These are phyloP conservation scores for Chaetorhynchus papuensis DNA, from an alignment of 2,113 vertebrate genomes.

Conservation along the genomic window DNA sequence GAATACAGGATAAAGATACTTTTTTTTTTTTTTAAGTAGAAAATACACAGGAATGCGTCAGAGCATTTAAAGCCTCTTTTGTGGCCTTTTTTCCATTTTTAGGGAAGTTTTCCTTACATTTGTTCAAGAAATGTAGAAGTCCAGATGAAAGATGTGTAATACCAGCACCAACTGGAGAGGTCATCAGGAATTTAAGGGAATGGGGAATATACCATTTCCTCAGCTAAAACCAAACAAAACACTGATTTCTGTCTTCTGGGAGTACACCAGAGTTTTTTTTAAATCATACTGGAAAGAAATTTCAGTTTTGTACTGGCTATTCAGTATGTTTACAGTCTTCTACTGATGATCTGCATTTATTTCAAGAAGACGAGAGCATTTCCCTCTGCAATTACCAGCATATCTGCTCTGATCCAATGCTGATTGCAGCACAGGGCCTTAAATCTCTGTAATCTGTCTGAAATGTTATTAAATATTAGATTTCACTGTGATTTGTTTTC, in stretches of 20 bases:
- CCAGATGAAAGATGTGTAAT: background rate
- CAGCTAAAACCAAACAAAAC: background rate
- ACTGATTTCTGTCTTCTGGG: background rate
- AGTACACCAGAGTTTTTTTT: background rate
- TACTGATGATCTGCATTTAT: background rate
- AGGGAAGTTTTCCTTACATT: background rate
- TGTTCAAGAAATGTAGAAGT: background rate
- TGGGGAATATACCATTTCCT: background rate
- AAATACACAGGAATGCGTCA: background rate
- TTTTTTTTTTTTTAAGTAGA: background rate
- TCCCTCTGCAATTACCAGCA: background rate
- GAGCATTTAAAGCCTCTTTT: background rate
- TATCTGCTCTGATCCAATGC: background rate
- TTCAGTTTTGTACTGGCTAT: background rate
- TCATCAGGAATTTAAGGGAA: background rate
- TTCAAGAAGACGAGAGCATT: background rate
- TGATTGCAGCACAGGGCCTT: slow-evolving; percentile 6
- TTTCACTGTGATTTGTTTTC: slow-evolving; percentile 43
- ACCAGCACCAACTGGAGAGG: background rate
- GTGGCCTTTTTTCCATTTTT: background rate
- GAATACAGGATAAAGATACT: background rate
- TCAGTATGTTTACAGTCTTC: background rate
- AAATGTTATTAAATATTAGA: slow-evolving; percentile 37
- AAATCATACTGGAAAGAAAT: background rate
- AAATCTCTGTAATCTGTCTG: slow-evolving; percentile 27